These are phyloP conservation scores for Nothoprocta pentlandii DNA, from an alignment of 2,113 vertebrate species.

Conservation along the genomic window DNA sequence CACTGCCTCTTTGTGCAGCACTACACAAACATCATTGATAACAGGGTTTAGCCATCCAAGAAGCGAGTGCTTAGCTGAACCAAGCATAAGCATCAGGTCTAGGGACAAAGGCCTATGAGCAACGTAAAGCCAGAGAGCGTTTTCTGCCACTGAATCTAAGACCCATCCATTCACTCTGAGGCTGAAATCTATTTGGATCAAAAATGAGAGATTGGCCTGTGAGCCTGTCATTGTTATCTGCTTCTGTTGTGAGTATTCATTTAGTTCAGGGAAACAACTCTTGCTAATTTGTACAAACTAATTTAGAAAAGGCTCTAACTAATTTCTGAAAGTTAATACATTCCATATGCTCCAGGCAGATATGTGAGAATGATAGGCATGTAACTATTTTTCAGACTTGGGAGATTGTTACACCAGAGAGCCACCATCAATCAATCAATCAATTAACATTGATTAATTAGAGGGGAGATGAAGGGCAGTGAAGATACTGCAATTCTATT, in stretches of 20 bases:
- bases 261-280: background rate
- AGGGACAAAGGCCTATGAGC: background rate
- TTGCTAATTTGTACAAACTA: background rate
- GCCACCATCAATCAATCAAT: constrained; percentile 24
- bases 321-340: background rate
- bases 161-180: background rate
- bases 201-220: background rate
- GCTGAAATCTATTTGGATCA: background rate
- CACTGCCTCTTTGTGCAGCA: background rate
- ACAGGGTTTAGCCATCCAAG: background rate
- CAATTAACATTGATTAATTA: constrained; percentile 44
- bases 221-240: background rate
- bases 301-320: constrained; percentile 1
- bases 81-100: background rate
- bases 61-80: background rate
- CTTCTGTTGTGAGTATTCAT: background rate
- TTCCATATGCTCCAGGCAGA: background rate
- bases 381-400: background rate
- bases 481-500: background rate
- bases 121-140: background rate
- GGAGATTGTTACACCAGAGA: background rate
- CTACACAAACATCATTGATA: background rate
- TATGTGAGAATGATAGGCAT: background rate
- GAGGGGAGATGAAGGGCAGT: constrained; percentile 10
- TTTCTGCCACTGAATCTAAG: background rate